phyloP scores from a whole-genome alignment of 2,888 invertebrate species.

The Listrodromus nycthemerus region DNA sequence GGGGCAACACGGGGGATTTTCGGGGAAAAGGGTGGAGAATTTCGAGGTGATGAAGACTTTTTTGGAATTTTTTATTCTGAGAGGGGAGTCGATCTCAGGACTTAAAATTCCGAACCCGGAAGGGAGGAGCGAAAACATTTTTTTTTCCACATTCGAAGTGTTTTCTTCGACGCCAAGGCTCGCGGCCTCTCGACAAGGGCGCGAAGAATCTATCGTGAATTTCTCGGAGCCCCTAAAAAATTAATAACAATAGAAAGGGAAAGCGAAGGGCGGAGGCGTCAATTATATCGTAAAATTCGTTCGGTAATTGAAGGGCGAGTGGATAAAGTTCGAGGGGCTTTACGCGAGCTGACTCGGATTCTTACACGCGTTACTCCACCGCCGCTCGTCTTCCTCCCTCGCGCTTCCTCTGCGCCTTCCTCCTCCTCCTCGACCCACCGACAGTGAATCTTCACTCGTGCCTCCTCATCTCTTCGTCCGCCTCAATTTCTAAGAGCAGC shows the following conservation, averaged over 20 bases:
- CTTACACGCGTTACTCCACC: slow-evolving; percentile 52
- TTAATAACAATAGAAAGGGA: neutral
- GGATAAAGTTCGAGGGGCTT: slow-evolving; percentile 55
- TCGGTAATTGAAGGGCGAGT: slow-evolving; percentile 66
- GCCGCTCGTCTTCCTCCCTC: neutral
- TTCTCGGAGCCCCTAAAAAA: slow-evolving; percentile 16
- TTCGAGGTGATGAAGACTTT: neutral
- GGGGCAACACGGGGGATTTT: neutral
- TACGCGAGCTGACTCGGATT: slow-evolving; percentile 46
- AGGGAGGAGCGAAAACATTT: neutral
- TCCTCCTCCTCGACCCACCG: neutral
- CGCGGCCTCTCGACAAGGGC: neutral
- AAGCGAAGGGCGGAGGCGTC: slow-evolving; percentile 26
- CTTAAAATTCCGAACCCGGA: neutral
- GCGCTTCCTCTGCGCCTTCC: neutral
- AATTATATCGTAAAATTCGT: slow-evolving; percentile 64
- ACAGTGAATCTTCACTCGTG: slow-evolving; percentile 41
- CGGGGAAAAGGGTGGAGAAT: too few relatives aligned
- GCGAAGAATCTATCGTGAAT: slow-evolving; percentile 4
- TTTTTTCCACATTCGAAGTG: neutral
- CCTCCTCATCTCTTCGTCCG: slow-evolving; percentile 32
- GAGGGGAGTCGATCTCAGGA: too few relatives aligned
- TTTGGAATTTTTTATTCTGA: too few relatives aligned
- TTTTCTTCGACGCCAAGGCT: too few relatives aligned
- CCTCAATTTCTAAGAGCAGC: slow-evolving; percentile 61